phyloP scores from a whole-genome alignment of 2,888 invertebrate species.

The Epistrophe eligans region DNA sequence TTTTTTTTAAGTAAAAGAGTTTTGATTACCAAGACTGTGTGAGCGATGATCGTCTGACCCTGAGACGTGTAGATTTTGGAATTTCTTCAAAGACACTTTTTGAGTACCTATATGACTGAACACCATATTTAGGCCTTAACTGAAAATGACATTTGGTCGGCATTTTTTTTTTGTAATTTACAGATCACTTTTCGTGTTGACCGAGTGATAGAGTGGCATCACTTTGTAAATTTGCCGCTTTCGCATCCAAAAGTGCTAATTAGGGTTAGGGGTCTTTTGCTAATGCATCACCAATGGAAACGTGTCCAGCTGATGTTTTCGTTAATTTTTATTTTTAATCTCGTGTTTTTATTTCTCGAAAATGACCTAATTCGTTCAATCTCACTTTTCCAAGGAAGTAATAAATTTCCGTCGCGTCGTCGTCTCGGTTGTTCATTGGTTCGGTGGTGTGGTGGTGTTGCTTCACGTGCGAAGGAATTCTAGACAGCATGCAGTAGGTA shows the following conservation, averaged over 20 bases:
- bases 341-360: slow-evolving; percentile 13
- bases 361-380: slow-evolving; percentile 58
- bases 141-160: slow-evolving; percentile 62
- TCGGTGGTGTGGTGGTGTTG: background rate
- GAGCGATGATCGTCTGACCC: slow-evolving; percentile 43
- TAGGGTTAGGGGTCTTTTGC: slow-evolving; percentile 37
- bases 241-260: slow-evolving; percentile 66
- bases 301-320: slow-evolving; percentile 59
- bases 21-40: slow-evolving; percentile 44
- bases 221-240: slow-evolving; percentile 57
- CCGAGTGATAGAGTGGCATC: slow-evolving; percentile 54
- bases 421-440: background rate
- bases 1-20: slow-evolving; percentile 24
- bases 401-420: slow-evolving; percentile 46
- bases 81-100: slow-evolving; percentile 15
- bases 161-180: slow-evolving; percentile 51
- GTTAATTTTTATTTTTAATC: slow-evolving; percentile 21
- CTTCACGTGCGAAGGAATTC: slow-evolving; percentile 10
- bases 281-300: slow-evolving; percentile 1
- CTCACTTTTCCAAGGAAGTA: slow-evolving; percentile 49
- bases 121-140: slow-evolving; percentile 12
- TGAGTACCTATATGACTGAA: background rate
- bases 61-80: slow-evolving; percentile 62
- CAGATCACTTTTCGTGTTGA: slow-evolving; percentile 47
- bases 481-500: background rate